Conservation (phyloP, 2,113 vertebrate genomes). For the Alectura lathami region DNA sequence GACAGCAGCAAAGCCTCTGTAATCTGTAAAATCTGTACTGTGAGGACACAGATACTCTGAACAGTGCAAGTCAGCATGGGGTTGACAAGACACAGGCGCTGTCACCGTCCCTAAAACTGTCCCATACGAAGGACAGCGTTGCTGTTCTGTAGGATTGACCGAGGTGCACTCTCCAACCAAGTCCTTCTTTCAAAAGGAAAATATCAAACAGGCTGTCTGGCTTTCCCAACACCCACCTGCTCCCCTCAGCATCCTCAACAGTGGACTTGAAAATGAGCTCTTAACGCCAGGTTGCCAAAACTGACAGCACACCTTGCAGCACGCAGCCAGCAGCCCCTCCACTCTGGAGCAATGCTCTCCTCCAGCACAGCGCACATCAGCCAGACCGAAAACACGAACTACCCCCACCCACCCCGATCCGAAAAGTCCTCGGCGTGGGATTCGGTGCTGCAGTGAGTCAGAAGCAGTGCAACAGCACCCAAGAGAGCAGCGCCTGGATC, state of each 20-base stretch:
- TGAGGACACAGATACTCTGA: background rate
- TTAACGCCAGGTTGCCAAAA: background rate
- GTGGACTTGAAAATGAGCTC: background rate
- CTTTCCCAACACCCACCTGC: background rate
- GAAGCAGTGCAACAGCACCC: conserved; percentile 20
- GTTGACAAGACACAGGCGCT: background rate
- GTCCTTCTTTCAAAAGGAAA: background rate
- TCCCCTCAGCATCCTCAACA: background rate
- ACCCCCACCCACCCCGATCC: background rate
- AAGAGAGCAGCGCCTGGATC: conserved; percentile 30
- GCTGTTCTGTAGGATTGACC: background rate
- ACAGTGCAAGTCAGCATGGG: conserved; percentile 7
- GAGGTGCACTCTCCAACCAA: background rate
- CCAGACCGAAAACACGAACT: background rate
- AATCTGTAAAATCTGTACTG: background rate
- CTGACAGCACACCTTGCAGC: background rate
- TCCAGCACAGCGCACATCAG: background rate
- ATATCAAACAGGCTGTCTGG: background rate
- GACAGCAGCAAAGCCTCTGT: background rate
- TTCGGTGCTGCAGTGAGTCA: conserved; percentile 31
- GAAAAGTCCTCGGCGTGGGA: background rate
- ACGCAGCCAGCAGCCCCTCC: background rate
- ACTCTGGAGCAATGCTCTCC: background rate
- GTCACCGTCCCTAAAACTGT: background rate
- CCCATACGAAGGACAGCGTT: background rate